A percentile compares a stretch with the other conserved stretches of the same genome.
Conservation (phyloP, 2,113 vertebrate genomes). For the Puntigrus tetrazona region DNA sequence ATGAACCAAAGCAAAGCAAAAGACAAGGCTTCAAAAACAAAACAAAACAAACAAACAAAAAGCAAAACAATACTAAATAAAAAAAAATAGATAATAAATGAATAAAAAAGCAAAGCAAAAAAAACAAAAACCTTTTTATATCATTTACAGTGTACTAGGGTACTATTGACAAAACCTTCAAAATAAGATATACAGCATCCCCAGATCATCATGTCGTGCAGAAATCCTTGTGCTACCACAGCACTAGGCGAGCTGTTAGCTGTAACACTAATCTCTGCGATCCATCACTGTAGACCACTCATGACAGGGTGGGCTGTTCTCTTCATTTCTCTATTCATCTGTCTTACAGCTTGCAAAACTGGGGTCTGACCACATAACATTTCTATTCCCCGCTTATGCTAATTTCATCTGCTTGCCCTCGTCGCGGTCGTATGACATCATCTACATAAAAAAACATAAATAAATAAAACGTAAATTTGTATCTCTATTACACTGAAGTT, state of each 20-base stretch:
- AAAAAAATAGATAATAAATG: too few relatives aligned
- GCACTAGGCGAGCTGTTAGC: neutral
- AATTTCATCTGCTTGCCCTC: slow-evolving; percentile 4
- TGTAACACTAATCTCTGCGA: slow-evolving; percentile 46
- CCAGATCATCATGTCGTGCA: neutral
- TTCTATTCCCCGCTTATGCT: neutral
- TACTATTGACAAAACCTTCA: neutral
- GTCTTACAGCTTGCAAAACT: slow-evolving; percentile 35
- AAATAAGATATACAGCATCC: neutral
- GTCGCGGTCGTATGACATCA: slow-evolving; percentile 9
- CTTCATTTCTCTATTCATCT: slow-evolving; percentile 39
- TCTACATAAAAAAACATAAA: neutral
- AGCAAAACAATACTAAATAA: neutral
- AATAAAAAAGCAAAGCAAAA: neutral
- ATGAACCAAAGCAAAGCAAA: too few relatives aligned
- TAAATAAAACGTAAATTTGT: too few relatives aligned
- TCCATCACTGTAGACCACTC: slow-evolving; percentile 42
- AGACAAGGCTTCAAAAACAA: too few relatives aligned
- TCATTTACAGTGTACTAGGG: neutral
- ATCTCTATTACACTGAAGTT: neutral
- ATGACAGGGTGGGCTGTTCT: slow-evolving; percentile 39
- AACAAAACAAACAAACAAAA: neutral
- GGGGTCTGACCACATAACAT: slow-evolving; percentile 29
- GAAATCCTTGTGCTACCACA: neutral
- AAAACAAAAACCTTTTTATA: neutral